phyloP scores from a whole-genome alignment of 1,140 invertebrate species.

The Thalassaphorura encarpata region DNA sequence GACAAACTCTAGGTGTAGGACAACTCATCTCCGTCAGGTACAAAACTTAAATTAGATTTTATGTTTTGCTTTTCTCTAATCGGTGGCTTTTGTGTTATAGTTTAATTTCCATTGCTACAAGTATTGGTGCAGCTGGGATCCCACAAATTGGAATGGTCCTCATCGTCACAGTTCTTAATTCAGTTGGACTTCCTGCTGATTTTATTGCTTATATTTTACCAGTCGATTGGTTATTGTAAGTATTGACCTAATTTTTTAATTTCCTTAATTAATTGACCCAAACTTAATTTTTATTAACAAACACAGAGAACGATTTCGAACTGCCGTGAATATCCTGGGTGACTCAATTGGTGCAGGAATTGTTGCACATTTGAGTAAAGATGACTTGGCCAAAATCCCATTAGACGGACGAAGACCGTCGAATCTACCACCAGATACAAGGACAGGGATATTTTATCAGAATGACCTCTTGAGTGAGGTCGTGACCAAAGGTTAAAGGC shows the following conservation, averaged over 20 bases:
- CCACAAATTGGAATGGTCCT: slow-evolving; percentile 44
- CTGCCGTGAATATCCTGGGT: slow-evolving; percentile 49
- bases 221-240: slow-evolving; percentile 52
- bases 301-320: slow-evolving; percentile 47
- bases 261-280: background rate
- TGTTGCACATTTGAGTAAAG: slow-evolving; percentile 38
- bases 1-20: slow-evolving; percentile 45
- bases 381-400: slow-evolving; percentile 6
- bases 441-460: too few species aligned
- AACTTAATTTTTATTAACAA: background rate
- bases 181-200: slow-evolving; percentile 52
- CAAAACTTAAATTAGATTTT: background rate
- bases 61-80: slow-evolving; percentile 11
- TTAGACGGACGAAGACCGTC: background rate
- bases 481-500: too few species aligned
- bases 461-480: too few species aligned
- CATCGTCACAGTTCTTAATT: slow-evolving; percentile 51
- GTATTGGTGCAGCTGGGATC: slow-evolving; percentile 52
- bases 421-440: background rate
- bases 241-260: background rate
- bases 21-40: slow-evolving; percentile 50
- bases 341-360: slow-evolving; percentile 49
- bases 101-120: slow-evolving; percentile 51
- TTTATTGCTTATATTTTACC: slow-evolving; percentile 52
- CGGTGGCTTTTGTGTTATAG: too few species aligned